Conservation (phyloP, 2,113 vertebrate genomes). For the Phocoena phocoena region DNA sequence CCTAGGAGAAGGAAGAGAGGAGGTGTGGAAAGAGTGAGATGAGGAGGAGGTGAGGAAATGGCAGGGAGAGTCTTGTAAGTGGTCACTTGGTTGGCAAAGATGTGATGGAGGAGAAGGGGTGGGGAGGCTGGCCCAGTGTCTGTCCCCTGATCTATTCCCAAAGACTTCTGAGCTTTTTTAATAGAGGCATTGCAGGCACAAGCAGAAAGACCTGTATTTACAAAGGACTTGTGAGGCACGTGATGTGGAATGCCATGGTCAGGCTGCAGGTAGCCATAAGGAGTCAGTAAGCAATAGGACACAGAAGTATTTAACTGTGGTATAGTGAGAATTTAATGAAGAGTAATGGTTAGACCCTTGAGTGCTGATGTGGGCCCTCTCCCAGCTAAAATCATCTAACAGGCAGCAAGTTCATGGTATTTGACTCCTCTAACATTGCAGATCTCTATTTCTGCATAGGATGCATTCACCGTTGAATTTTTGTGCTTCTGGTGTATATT, state of each 20-base stretch:
- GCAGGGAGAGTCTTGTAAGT: background rate
- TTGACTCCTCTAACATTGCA: background rate
- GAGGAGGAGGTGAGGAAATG: background rate
- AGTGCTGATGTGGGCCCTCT: background rate
- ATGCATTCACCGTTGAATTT: background rate
- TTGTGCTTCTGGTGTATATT: background rate
- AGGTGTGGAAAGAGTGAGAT: background rate
- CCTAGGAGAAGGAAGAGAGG: background rate
- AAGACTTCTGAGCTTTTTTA: background rate
- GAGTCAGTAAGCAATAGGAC: background rate
- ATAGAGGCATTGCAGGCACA: background rate
- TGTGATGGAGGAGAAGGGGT: background rate
- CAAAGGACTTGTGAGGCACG: background rate
- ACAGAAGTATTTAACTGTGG: background rate
- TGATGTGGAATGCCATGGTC: background rate
- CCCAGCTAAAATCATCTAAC: background rate
- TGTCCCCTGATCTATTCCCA: background rate
- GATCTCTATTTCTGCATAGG: background rate
- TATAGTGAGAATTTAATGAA: background rate
- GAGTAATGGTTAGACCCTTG: background rate
- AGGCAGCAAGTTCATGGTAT: background rate
- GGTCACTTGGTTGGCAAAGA: background rate
- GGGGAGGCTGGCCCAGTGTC: background rate
- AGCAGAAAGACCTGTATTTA: constrained; percentile 14
- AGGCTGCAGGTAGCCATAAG: background rate